phyloP scores from a whole-genome alignment of 2,113 vertebrate species.

The Chrysemys picta region DNA sequence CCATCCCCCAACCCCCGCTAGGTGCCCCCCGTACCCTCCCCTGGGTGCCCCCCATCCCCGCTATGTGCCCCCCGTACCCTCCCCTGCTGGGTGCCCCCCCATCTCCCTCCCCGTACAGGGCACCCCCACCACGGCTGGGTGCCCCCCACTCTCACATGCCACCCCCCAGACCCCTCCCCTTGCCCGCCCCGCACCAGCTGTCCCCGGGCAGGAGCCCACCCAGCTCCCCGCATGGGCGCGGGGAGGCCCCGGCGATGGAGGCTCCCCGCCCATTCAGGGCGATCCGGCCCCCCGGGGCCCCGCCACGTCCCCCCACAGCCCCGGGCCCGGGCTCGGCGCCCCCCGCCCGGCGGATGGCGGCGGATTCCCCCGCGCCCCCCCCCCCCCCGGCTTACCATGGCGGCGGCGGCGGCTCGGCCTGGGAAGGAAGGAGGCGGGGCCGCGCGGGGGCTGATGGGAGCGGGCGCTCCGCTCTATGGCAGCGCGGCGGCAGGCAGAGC shows the following conservation, averaged over 20 bases:
- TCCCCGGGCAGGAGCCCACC: neutral
- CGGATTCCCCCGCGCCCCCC: neutral
- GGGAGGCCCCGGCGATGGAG: no score
- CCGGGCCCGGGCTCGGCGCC: fast-evolving
- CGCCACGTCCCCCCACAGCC: fast-evolving
- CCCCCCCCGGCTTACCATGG: conserved; percentile 23
- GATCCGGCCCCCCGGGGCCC: neutral
- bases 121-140: no score
- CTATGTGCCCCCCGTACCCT: no score
- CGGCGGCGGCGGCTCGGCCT: neutral
- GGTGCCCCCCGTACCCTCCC: no score
- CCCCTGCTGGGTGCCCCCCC: no score
- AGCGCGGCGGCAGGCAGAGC: neutral
- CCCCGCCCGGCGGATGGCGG: neutral
- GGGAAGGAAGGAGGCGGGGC: neutral
- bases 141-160: no score
- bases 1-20: no score
- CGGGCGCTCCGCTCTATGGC: neutral
- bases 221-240: neutral
- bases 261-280: neutral
- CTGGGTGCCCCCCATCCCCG: no score
- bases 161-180: no score
- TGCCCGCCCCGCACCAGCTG: no score
- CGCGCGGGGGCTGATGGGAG: neutral
- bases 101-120: no score